Percentiles rank a stretch among this genome's conserved stretches.
These are phyloP conservation scores for Syrphus vitripennis DNA, from an alignment of 2,888 invertebrate genomes.

Conservation along the genomic window DNA sequence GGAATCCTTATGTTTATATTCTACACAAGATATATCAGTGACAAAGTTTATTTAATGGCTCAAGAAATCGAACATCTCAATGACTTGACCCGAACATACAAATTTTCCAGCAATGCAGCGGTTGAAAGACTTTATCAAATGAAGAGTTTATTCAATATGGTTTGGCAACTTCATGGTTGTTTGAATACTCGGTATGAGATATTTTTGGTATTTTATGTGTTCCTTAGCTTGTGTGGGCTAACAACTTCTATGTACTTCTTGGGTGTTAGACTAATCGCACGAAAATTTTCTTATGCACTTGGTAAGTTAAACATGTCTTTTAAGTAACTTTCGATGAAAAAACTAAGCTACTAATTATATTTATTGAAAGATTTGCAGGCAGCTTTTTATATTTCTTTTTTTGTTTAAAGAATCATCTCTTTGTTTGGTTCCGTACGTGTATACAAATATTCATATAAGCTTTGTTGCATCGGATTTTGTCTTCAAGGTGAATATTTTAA, in stretches of 20 bases:
- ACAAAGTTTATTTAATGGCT: conserved; percentile 27
- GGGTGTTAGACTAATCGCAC: conserved; percentile 24
- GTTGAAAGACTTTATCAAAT: conserved; percentile 19
- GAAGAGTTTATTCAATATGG: conserved; percentile 10
- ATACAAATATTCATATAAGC: conserved; percentile 26
- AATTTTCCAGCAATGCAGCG: not conserved
- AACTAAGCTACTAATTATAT: not conserved
- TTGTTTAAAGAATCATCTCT: conserved; percentile 40
- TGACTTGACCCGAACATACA: not conserved
- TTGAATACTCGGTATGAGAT: conserved; percentile 37
- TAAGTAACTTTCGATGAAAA: not conserved
- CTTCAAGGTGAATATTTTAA: conserved; percentile 8
- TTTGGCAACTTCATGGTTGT: conserved; percentile 34
- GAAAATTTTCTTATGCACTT: conserved; percentile 40
- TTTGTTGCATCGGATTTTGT: conserved; percentile 19
- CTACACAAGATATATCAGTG: conserved; percentile 44
- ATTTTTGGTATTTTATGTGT: conserved; percentile 35
- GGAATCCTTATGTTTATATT: conserved; percentile 35
- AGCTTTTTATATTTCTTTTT: not conserved
- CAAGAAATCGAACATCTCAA: conserved; percentile 30
- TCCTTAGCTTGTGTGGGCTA: conserved; percentile 47
- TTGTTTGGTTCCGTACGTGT: conserved; percentile 36
- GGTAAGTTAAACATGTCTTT: conserved; percentile 6
- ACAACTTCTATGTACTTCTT: conserved; percentile 48
- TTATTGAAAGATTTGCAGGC: not conserved